Evolutionary conservation across 1,140 invertebrate species (phyloP).

Genomic region (Orchestia grillus): DNA sequence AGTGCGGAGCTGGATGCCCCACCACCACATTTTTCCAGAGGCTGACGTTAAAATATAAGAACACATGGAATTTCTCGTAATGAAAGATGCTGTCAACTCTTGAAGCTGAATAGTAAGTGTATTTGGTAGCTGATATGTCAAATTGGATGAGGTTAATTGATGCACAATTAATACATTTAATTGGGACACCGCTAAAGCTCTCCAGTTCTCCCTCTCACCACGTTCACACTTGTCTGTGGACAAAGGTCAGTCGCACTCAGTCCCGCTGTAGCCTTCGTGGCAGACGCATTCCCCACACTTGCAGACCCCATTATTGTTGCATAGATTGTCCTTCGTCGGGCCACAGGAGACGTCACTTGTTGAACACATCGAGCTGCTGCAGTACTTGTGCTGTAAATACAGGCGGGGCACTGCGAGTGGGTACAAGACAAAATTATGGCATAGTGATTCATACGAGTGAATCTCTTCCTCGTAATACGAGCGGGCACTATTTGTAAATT

Average conservation of each 20-base stretch:
- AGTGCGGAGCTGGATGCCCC: too few species aligned
- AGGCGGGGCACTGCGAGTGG: not conserved
- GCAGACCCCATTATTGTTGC: not conserved
- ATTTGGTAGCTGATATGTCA: too few species aligned
- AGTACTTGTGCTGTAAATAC: not conserved
- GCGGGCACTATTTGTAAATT: too few species aligned
- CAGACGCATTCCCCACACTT: not conserved
- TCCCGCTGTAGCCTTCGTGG: not conserved
- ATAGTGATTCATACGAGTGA: not conserved
- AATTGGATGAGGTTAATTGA: too few species aligned
- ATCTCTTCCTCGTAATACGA: not conserved
- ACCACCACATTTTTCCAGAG: too few species aligned
- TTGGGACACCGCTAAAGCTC: not conserved
- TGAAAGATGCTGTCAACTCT: too few species aligned
- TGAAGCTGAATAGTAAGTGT: too few species aligned
- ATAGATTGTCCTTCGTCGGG: not conserved
- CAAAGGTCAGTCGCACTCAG: not conserved
- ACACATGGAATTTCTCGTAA: too few species aligned
- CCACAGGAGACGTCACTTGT: not conserved
- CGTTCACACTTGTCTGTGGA: not conserved
- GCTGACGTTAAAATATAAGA: too few species aligned
- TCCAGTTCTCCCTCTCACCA: not conserved
- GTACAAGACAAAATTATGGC: not conserved
- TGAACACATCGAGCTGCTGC: not conserved
- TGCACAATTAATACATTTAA: not conserved